Evolutionary conservation across 2,113 vertebrate species (phyloP), one percentile per base, ranked within the genome.

Genomic region (Poecile atricapillus): DNA sequence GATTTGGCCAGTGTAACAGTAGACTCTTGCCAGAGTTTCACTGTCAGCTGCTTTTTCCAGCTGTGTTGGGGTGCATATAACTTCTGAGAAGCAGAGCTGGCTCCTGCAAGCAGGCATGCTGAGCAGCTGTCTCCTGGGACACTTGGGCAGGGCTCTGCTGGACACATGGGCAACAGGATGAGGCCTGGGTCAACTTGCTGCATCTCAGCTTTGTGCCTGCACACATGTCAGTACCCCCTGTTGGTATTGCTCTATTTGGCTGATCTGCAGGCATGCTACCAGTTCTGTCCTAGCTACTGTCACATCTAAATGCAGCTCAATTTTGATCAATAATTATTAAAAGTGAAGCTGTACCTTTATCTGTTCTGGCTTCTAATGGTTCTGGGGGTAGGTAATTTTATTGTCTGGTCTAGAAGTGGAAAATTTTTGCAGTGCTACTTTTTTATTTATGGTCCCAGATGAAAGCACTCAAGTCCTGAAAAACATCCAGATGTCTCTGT

Each of bases 391-490:
- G 63, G 37, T 50, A 78, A 71, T 83, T 95, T 83, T 82, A 47
- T 47, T 60, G 18, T 75, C 64, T 89, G 20, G 28, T 73, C 37
- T 62, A 89, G 69, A 93, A 89, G 95, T 47, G 19, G 52, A 82
- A 91, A 87, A 76, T 62, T 65, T 71, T 83, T 94, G 16, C n/a
- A 46, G 47, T 28, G n/a, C 15, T 87, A 23, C 30, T 56, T 89
- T 89, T 83, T 87, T 93, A 80, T 95, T 92, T 92, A 92, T 69
- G 69, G 63, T 83, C 75, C 63, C 68, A 85, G 27, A 69, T 67
- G 46, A 79, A 89, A 93, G n/a, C 50, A 70, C 59, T 93, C 41
- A 53, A 17, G 43, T 76, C 60, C 41, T 84, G 80, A 91, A 87
- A 90, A 90, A 56, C 39, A 30, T 85, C 55, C 80, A 94, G 73